Conservation (phyloP, 2,888 invertebrate genomes). For the Cosmorhoe ocellata region DNA sequence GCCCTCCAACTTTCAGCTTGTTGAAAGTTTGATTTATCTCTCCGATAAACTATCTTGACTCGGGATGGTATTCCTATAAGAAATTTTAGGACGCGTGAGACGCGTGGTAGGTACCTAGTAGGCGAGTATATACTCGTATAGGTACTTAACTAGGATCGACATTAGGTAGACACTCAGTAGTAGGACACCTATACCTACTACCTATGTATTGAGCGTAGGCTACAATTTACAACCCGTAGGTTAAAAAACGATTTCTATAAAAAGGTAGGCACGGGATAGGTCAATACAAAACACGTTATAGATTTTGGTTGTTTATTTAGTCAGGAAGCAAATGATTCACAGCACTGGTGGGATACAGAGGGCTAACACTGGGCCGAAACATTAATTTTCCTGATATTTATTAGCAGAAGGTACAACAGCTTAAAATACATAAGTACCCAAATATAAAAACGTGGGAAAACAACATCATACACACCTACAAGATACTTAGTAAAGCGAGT, state of each 20-base stretch:
- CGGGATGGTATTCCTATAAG: constrained; percentile 13
- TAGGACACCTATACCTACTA: too few species aligned
- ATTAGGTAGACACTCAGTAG: too few species aligned
- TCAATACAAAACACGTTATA: constrained; percentile 47
- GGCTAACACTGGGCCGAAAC: constrained; percentile 77
- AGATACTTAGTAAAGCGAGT: constrained; percentile 75
- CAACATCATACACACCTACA: constrained; percentile 68
- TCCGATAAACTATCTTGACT: constrained; percentile 28
- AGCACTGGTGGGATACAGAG: constrained; percentile 81
- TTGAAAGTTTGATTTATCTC: constrained; percentile 30
- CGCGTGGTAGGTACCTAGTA: background rate
- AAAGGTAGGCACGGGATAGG: too few species aligned
- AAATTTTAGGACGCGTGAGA: constrained; percentile 15
- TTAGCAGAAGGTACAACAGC: constrained; percentile 73
- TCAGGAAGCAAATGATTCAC: constrained; percentile 82
- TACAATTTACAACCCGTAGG: too few species aligned
- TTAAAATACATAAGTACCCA: constrained; percentile 76
- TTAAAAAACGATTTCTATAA: too few species aligned
- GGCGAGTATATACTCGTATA: too few species aligned
- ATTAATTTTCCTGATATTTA: constrained; percentile 67
- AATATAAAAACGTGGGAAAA: constrained; percentile 76
- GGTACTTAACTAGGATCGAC: too few species aligned
- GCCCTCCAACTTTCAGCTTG: constrained; percentile 21
- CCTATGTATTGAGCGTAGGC: too few species aligned
- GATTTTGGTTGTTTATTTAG: constrained; percentile 80